phyloP scores from a whole-genome alignment of 2,113 vertebrate genomes.

The Bos indicus region DNA sequence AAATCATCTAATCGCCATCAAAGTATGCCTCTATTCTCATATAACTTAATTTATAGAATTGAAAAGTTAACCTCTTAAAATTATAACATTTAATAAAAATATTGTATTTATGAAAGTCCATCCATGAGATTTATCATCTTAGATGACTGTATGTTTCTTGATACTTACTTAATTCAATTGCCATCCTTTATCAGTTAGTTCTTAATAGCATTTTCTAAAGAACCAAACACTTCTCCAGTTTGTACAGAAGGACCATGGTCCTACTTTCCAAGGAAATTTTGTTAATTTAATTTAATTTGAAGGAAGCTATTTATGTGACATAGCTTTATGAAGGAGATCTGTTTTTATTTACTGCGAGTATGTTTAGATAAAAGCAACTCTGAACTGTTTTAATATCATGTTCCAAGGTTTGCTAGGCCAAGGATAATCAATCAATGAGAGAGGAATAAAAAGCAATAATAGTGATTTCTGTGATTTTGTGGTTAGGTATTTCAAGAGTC shows the following conservation, averaged over 20 bases:
- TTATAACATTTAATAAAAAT: neutral
- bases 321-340: neutral
- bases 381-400: neutral
- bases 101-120: neutral
- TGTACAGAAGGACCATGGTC: neutral
- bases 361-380: neutral
- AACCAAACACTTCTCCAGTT: neutral
- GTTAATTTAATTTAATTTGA: neutral
- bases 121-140: neutral
- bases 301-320: neutral
- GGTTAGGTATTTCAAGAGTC: neutral
- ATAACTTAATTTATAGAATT: neutral
- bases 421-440: neutral
- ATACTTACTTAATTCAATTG: neutral
- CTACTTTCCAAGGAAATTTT: neutral
- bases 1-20: neutral
- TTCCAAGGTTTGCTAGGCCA: neutral
- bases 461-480: neutral
- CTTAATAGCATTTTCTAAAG: neutral
- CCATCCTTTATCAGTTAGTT: neutral
- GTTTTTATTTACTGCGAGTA: neutral
- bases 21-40: neutral
- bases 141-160: neutral
- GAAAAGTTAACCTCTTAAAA: constrained; percentile 11
- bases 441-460: neutral